Evolutionary conservation across 2,888 invertebrate species (phyloP), one percentile per base, ranked within the genome.

Genomic region (Watsonalla cultraria): DNA sequence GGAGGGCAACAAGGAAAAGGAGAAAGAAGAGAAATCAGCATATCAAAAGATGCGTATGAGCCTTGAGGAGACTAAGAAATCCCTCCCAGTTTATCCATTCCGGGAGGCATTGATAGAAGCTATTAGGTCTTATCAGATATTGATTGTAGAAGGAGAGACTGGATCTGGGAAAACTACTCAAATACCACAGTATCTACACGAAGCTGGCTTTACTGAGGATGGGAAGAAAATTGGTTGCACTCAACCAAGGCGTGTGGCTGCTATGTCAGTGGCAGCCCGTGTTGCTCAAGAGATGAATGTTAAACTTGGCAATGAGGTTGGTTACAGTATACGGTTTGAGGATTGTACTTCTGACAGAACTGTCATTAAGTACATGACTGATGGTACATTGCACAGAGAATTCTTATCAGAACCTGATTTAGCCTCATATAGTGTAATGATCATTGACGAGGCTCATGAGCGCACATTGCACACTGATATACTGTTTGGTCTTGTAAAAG

Each of bases 151-250:
- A 90, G 99, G 99, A 53, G 99, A 99, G 91, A 99, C 99, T 6
- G 99, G 99, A 0, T 98, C 98, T 9, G 99, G 99, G 5, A 99
- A 99, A 92, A 99, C 99, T 0, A 99, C 99, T 7, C 99, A 99
- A 91, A 97, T 99, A 66, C 99, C 99, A 0, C 99, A 99, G 83
- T 99, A 99, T 86, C 92, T 99, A 8, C 95, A 98, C 80, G 98
- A 99, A 78, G 96, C 98, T 49, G 99, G 97, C 4, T 97, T 95
- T 72, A 96, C 96, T 0, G 88, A 93, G 51, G 94, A 95, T 75
- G 95, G 94, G 45, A 97, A 96, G 89, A 95, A 95, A 84, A 97
- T 99, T 72, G 99, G 99, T 0, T 99, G 99, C 76, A 99, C 99
- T 0, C 98, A 99, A 82, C 99, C 99, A 0, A 92, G 99, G 62